phyloP scores from a whole-genome alignment of 2,888 invertebrate species.

The Pachliopta kotzebuea region DNA sequence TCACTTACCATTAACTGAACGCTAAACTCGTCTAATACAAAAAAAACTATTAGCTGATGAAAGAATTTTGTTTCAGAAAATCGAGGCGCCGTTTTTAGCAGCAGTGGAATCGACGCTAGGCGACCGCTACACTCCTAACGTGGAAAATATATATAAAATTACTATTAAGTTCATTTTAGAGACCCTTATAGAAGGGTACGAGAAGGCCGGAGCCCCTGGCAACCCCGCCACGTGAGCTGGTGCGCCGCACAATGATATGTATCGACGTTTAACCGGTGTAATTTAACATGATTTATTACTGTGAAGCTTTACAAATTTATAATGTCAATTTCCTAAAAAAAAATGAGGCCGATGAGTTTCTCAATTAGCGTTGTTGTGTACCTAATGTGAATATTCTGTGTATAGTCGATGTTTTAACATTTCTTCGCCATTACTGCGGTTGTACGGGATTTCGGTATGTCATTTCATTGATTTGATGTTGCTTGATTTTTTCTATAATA shows the following conservation, averaged over 20 bases:
- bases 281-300: neutral
- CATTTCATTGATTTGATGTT: conserved; percentile 19
- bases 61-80: conserved; percentile 83
- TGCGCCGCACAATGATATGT: neutral
- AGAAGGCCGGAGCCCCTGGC: conserved; percentile 61
- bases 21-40: no score
- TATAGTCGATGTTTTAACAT: conserved; percentile 28
- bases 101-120: conserved; percentile 93
- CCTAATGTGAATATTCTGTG: conserved; percentile 34
- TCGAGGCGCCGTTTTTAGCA: conserved; percentile 92
- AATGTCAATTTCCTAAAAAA: conserved; percentile 28
- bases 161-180: conserved; percentile 95
- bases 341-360: conserved; percentile 5
- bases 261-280: no score
- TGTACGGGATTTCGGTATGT: neutral
- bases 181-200: conserved; percentile 90
- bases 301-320: conserved; percentile 2
- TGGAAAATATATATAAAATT: conserved; percentile 93
- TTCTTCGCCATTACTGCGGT: conserved; percentile 11
- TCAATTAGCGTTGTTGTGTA: conserved; percentile 27
- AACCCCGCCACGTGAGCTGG: conserved; percentile 29
- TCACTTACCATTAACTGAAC: no score
- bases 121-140: conserved; percentile 94
- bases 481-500: neutral
- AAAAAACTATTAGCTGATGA: neutral